These are phyloP conservation scores for Augiades crinisus DNA, from an alignment of 2,888 invertebrate genomes.

Conservation along the genomic window DNA sequence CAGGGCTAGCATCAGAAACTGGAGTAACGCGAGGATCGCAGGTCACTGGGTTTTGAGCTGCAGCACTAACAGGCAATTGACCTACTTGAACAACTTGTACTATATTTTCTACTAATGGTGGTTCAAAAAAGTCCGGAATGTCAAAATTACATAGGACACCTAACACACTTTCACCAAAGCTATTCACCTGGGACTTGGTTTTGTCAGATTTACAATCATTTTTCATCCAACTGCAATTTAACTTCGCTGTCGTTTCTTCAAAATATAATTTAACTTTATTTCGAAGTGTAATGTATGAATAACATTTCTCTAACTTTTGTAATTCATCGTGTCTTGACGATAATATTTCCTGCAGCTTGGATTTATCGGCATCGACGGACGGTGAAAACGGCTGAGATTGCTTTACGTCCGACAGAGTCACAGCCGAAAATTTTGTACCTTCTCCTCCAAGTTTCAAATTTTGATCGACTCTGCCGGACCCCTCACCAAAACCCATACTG, in stretches of 20 bases:
- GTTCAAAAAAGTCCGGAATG: constrained; percentile 82
- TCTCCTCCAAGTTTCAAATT: constrained; percentile 62
- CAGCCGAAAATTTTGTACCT: constrained; percentile 74
- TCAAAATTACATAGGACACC: constrained; percentile 71
- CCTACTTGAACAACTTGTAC: constrained; percentile 84
- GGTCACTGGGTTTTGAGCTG: constrained; percentile 71
- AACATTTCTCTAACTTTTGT: constrained; percentile 43
- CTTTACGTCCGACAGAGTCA: constrained; percentile 82
- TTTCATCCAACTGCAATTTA: constrained; percentile 43
- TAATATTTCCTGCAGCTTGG: constrained; percentile 31
- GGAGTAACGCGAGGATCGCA: constrained; percentile 74
- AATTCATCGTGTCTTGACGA: constrained; percentile 41
- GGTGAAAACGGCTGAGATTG: constrained; percentile 74
- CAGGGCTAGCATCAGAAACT: constrained; percentile 67
- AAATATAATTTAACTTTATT: constrained; percentile 64
- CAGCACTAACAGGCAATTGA: constrained; percentile 66
- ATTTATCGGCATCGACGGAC: constrained; percentile 49
- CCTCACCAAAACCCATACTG: constrained; percentile 81
- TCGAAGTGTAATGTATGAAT: constrained; percentile 51
- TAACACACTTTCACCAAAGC: constrained; percentile 24
- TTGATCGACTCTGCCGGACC: constrained; percentile 81
- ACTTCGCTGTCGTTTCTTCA: constrained; percentile 50
- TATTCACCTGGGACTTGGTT: constrained; percentile 17
- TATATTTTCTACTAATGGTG: constrained; percentile 58
- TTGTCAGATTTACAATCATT: constrained; percentile 40